These are phyloP conservation scores for Leptinotarsa tumamoca DNA, from an alignment of 2,888 invertebrate genomes.

Conservation along the genomic window DNA sequence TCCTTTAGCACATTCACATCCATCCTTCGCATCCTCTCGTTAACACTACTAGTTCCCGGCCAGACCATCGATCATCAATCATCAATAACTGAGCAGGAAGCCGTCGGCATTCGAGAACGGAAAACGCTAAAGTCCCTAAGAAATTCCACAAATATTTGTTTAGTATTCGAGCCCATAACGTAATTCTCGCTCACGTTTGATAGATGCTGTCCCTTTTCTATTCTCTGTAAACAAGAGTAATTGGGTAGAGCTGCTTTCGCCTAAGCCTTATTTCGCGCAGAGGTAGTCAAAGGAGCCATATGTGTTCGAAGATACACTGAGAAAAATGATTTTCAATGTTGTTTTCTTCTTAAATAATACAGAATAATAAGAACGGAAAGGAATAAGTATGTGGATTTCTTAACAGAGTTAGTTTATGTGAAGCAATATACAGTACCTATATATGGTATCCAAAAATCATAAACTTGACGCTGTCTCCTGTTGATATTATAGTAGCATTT, in stretches of 20 bases:
- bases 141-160: constrained; percentile 58
- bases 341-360: too few species aligned
- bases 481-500: too few species aligned
- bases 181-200: constrained; percentile 53
- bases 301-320: background rate
- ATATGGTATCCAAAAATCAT: too few species aligned
- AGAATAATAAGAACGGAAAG: too few species aligned
- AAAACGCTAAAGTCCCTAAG: constrained; percentile 48
- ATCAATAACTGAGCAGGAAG: constrained; percentile 42
- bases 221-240: constrained; percentile 45
- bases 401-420: too few species aligned
- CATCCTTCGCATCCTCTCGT: constrained; percentile 15
- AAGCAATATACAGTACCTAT: too few species aligned
- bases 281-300: background rate
- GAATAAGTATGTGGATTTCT: too few species aligned
- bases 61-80: constrained; percentile 40
- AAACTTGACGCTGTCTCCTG: too few species aligned
- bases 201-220: constrained; percentile 41
- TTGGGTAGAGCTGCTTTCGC: constrained; percentile 30
- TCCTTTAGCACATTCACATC: background rate
- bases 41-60: constrained; percentile 14
- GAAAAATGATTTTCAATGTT: background rate
- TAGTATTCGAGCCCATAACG: constrained; percentile 54
- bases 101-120: constrained; percentile 37
- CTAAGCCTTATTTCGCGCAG: constrained; percentile 7